These are phyloP conservation scores for Drosophila ercepeae DNA, from an alignment of 1,140 invertebrate species.

Conservation along the genomic window DNA sequence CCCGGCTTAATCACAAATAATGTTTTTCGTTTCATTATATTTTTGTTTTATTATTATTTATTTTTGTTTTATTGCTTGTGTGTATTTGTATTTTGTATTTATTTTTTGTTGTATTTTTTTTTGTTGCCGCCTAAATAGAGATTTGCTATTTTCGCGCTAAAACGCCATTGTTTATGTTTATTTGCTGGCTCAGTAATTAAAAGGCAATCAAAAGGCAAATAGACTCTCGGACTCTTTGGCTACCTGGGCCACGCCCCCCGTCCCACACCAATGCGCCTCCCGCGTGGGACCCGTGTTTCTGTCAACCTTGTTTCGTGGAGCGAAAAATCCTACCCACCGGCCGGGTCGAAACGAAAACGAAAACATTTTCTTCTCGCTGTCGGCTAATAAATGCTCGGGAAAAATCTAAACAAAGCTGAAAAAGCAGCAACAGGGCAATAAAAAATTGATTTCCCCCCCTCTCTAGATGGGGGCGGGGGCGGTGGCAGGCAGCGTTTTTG, in stretches of 20 bases:
- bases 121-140: conserved; percentile 38
- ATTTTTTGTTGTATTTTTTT: too few relatives aligned
- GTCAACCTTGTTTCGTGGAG: conserved; percentile 9
- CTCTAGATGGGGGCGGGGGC: too few relatives aligned
- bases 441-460: conserved; percentile 32
- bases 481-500: too few relatives aligned
- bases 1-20: conserved; percentile 36
- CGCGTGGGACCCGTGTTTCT: conserved; percentile 1
- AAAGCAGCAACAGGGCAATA: conserved; percentile 42
- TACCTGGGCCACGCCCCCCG: conserved; percentile 17
- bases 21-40: conserved; percentile 4
- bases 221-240: conserved; percentile 23
- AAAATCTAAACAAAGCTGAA: conserved; percentile 46
- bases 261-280: background rate
- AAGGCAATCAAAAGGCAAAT: conserved; percentile 69
- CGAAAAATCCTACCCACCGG: conserved; percentile 2
- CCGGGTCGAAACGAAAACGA: background rate
- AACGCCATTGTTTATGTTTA: conserved; percentile 67
- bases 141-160: conserved; percentile 17
- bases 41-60: background rate
- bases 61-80: background rate
- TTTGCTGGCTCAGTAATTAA: conserved; percentile 74
- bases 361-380: conserved; percentile 13
- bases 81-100: conserved; percentile 10
- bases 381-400: conserved; percentile 27